Evolutionary conservation across 2,888 invertebrate species (phyloP), one percentile per base, ranked within the genome.

Genomic region (Ophion ventricosus): DNA sequence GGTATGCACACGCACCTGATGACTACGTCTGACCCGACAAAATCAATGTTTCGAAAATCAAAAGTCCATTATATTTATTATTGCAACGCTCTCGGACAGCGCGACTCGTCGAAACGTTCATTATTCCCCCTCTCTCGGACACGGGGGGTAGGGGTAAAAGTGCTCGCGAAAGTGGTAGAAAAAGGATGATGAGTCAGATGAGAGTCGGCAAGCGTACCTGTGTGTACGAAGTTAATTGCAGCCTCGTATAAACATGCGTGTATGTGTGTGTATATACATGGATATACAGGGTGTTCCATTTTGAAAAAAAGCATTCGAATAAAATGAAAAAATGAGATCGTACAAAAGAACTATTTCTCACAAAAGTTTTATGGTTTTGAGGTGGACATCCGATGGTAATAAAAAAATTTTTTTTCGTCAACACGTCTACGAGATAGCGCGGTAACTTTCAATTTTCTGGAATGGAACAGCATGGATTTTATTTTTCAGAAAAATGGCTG

Each of bases 21-120:
- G n/a, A n/a, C n/a, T n/a, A n/a, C 3, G 2, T 49, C 4, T 2
- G 17, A 4, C 2, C 17, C 49, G 0, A 3, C 49, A 49, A 17
- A 49, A 49, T 66, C 11, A 4, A n/a, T 40, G 40, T 23, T 66
- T 20, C 8, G 14, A 49, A 67, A 67, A 67, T 67, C 49, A 67
- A 67, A 43, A 20, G 20, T 29, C 20, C n/a, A 29, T 29, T 26
- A 40, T 20, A 67, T 73, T 0, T 20, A 67, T 73, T 1, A 26
- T 63, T 49, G 20, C 49, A 49, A 11, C 17, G 49, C 17, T 49
- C 49, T 17, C 49, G 14, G 17, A 49, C 17, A 49, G 17, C 14
- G 2, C 17, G 14, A 17, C 49, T 49, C 14, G 17, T 49, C 17
- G 49, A 49, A 49, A 4, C 2, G 14, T 17, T 49, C 17, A 49